Conservation (phyloP, 1,140 invertebrate species). For the Hyposmocoma kahamanoa region DNA sequence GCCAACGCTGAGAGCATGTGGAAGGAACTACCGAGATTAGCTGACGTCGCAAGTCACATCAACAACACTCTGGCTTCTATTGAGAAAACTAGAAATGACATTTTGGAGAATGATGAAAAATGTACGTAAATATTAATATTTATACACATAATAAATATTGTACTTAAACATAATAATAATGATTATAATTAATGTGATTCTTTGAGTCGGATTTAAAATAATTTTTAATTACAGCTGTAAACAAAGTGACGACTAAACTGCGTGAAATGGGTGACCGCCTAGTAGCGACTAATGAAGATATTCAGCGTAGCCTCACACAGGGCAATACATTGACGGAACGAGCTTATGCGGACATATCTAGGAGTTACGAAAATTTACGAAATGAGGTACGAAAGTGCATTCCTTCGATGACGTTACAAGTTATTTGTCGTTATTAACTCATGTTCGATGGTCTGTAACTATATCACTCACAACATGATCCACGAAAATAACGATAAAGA, state of each 20-base stretch:
- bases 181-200: background rate
- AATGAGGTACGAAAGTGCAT: slow-evolving; percentile 59
- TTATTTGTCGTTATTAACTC: background rate
- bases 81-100: slow-evolving; percentile 25
- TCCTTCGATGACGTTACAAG: background rate
- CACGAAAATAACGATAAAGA: too few relatives aligned
- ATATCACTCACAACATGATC: too few relatives aligned
- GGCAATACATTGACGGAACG: slow-evolving; percentile 72
- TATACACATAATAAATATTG: background rate
- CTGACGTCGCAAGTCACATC: slow-evolving; percentile 36
- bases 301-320: slow-evolving; percentile 72
- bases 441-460: too few relatives aligned
- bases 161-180: background rate
- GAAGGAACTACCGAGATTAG: slow-evolving; percentile 53
- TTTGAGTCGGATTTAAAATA: background rate
- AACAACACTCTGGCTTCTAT: slow-evolving; percentile 55
- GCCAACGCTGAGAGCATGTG: slow-evolving; percentile 61
- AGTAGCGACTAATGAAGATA: slow-evolving; percentile 61
- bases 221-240: slow-evolving; percentile 29
- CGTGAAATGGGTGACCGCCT: slow-evolving; percentile 50
- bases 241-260: slow-evolving; percentile 44
- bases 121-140: slow-evolving; percentile 25
- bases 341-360: slow-evolving; percentile 73
- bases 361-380: slow-evolving; percentile 74
- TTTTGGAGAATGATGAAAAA: slow-evolving; percentile 39